Conservation (phyloP, 23 tunicate genomes). For the Clavelina lepadiformis region DNA sequence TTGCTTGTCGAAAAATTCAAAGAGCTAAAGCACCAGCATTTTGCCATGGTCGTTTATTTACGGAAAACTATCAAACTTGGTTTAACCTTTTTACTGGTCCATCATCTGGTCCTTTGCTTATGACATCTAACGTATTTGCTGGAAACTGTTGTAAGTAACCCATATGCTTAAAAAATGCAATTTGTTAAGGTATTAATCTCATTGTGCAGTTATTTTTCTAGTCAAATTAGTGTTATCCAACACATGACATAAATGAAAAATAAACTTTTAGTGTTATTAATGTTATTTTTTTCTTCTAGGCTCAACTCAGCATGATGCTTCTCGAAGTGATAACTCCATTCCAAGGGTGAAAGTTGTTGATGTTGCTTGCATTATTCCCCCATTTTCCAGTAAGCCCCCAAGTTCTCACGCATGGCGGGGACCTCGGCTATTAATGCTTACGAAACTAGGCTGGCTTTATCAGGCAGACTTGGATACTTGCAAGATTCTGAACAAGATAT, state of each 20-base stretch:
- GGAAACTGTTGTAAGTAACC: neutral
- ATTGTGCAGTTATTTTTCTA: neutral
- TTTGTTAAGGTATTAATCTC: too few species aligned
- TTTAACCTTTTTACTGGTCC: constrained; percentile 69
- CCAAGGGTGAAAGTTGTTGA: constrained; percentile 21
- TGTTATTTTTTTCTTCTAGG: neutral
- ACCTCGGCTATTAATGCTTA: constrained; percentile 24
- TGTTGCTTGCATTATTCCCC: constrained; percentile 16
- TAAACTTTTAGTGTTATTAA: neutral
- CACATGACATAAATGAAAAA: neutral
- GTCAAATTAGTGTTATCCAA: neutral
- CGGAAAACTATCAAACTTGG: constrained; percentile 74
- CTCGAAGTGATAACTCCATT: neutral
- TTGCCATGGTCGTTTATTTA: constrained; percentile 51
- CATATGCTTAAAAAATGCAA: neutral
- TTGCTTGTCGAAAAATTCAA: constrained; percentile 46
- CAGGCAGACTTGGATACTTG: constrained; percentile 44
- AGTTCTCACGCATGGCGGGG: constrained; percentile 1
- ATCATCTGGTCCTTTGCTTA: constrained; percentile 58
- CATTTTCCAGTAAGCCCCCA: constrained; percentile 5
- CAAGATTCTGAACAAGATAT: constrained; percentile 36
- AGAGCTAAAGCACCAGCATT: constrained; percentile 45
- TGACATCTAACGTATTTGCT: constrained; percentile 28
- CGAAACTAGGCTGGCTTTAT: constrained; percentile 75
- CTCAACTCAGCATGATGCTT: neutral